Conservation (phyloP, 2,113 vertebrate genomes). For the Gobiocypris rarus region DNA sequence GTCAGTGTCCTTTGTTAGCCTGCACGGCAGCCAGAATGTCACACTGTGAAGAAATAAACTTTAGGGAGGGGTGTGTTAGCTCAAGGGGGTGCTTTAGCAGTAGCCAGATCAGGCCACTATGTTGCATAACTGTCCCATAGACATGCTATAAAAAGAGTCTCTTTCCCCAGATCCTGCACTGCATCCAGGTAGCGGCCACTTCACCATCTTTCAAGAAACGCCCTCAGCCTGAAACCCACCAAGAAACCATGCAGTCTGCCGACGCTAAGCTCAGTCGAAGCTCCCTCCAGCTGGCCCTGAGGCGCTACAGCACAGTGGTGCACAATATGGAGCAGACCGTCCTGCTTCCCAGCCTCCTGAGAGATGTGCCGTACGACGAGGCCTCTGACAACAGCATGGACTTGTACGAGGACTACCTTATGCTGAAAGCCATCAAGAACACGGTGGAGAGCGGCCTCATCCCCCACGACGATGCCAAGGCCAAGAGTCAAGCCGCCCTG, state of each 20-base stretch:
- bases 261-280: constrained; percentile 58
- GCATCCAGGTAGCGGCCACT: constrained; percentile 52
- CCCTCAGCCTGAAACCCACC: constrained; percentile 43
- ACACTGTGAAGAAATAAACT: constrained; percentile 61
- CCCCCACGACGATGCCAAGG: constrained; percentile 58
- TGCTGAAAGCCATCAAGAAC: constrained; percentile 83
- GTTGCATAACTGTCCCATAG: constrained; percentile 38
- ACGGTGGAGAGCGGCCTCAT: constrained; percentile 79
- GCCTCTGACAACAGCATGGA: constrained; percentile 53
- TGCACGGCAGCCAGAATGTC: constrained; percentile 26
- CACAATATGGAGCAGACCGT: constrained; percentile 88
- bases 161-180: constrained; percentile 49
- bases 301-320: constrained; percentile 77
- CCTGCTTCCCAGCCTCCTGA: constrained; percentile 88
- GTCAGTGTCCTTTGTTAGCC: constrained; percentile 42
- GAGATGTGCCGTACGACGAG: constrained; percentile 74
- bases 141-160: constrained; percentile 62
- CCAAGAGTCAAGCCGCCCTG: constrained; percentile 3
- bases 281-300: constrained; percentile 72
- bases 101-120: constrained; percentile 56
- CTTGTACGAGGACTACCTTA: constrained; percentile 80
- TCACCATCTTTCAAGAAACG: constrained; percentile 45
- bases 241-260: constrained; percentile 70
- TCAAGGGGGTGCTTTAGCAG: constrained; percentile 57
- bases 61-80: constrained; percentile 64